Percentiles rank a stretch among this genome's conserved stretches.
Conservation (phyloP, 2,888 invertebrate genomes). For the Hipparchia sbordonii region DNA sequence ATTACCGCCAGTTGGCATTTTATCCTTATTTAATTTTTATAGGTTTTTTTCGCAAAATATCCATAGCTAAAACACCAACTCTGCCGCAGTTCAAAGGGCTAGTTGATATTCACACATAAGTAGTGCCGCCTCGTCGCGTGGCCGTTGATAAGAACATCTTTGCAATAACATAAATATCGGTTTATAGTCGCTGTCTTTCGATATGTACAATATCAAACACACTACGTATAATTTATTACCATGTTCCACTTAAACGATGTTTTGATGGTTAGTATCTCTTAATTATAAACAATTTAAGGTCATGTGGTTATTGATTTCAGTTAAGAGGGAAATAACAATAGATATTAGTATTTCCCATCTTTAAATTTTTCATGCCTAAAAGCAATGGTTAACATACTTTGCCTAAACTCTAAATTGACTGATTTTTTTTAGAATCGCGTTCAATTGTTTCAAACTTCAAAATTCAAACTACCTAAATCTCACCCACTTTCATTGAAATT, state of each 20-base stretch:
- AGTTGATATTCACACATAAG: slow-evolving; percentile 43
- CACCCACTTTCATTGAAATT: no score
- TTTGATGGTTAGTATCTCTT: slow-evolving; percentile 8
- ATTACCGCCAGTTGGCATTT: slow-evolving; percentile 22
- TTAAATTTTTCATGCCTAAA: neutral
- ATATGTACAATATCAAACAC: slow-evolving; percentile 6
- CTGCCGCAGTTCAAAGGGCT: slow-evolving; percentile 41
- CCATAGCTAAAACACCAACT: slow-evolving; percentile 5
- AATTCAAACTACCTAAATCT: no score
- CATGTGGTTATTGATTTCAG: slow-evolving; percentile 12
- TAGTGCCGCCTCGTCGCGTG: slow-evolving; percentile 35
- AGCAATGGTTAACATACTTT: neutral
- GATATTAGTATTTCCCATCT: neutral
- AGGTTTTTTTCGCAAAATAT: slow-evolving; percentile 13
- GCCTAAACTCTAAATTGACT: neutral
- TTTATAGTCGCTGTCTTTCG: slow-evolving; percentile 8
- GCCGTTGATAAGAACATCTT: slow-evolving; percentile 29
- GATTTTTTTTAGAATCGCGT: neutral
- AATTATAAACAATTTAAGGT: slow-evolving; percentile 14
- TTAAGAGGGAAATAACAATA: neutral
- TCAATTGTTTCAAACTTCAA: no score
- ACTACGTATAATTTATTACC: slow-evolving; percentile 8
- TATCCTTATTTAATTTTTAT: slow-evolving; percentile 14
- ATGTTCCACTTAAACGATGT: slow-evolving; percentile 14
- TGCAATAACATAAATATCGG: slow-evolving; percentile 15